Evolutionary conservation across 2,888 invertebrate genomes (phyloP), one percentile per base, ranked within the genome.

Genomic region (Pollenia amentaria): DNA sequence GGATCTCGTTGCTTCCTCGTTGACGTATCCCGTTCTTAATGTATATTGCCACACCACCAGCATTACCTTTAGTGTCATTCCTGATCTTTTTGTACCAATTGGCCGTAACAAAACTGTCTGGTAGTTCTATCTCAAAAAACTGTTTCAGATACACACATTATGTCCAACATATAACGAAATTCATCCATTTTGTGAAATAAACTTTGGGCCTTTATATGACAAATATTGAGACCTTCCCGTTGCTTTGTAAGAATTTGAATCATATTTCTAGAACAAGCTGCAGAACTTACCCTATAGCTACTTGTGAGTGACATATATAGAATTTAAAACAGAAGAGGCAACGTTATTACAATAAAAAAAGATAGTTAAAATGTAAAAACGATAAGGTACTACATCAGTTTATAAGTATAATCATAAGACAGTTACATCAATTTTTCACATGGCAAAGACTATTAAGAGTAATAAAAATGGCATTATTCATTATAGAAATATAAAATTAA

Each of bases 131-230:
- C 1, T 11, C 4, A 57, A 86, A 82, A 81, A 77, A 81, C 1
- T n/a, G 73, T 85, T 53, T 85, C 85, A 18, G 73, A 81, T 3
- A 46, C 8, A 7, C 44, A 46, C 44, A 46, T 9, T 6, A 3
- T 46, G 8, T 46, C 44, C 44, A 85, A 80, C 11, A 76, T 4
- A n/a, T 48, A 72, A 18, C 69, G 18, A 53, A 85, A 76, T 62
- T 80, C 85, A 64, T 80, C 46, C n/a, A 85, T 80, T 65, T 85
- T 85, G 16, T 48, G 46, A 38, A 16, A 4, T 4, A 76, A 14
- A 18, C 84, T 79, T 67, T 79, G 75, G 4, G 84, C 79, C 38
- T 84, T 76, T 3, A 76, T 77, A 42, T 83, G 76, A 42, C 76
- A 72, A 11, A 86, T 76, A 21, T 79, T 75, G 2, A 82, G 46